Evolutionary conservation across 2,113 vertebrate species (phyloP), one percentile per base, ranked within the genome.

Genomic region (Nerophis lumbriciformis): DNA sequence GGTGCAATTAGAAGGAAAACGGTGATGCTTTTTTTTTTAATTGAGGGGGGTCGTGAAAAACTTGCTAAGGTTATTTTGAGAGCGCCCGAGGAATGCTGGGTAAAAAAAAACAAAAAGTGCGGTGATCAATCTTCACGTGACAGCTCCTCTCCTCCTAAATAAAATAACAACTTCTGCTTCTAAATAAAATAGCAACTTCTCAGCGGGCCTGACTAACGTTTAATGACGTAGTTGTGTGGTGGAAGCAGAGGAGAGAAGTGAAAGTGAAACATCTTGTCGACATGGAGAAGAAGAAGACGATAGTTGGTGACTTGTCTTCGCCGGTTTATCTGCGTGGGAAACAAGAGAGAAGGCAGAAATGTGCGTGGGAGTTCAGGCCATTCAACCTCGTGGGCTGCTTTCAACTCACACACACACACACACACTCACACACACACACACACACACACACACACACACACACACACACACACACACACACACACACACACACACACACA

Each of bases 61-160:
- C 65, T 78, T 59, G 66, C 49, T n/a, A 68, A 61, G 75, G 80
- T 78, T 84, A 83, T 89, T 90, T 88, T 80, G 77, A 83, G 80
- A 83, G 72, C 75, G 70, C 65, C 72, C 65, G 67, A 45, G 76
- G 63, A 77, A 59, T 70, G 66, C 79, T 73, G 73, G 61, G 76
- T 81, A 28, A 28, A 28, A 28, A 28, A 28, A 28, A 28, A 28
- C 28, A 28, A 28, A 28, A 28, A 28, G 78, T 81, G 75, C 79
- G 66, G 87, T 88, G 75, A 99, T 99, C 96, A 99, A 98, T 99
- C 96, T 99, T 96, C 75, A 83, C 74, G 80, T 96, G 95, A 95
- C 87, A 79, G 63, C 88, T 74, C 57, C 80, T 68, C 90, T 86
- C 65, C 62, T 69, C 75, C 59, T 69, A 28, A 28, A 28, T 28